phyloP scores from a whole-genome alignment of 2,888 invertebrate species.

The Callosobruchus maculatus region DNA sequence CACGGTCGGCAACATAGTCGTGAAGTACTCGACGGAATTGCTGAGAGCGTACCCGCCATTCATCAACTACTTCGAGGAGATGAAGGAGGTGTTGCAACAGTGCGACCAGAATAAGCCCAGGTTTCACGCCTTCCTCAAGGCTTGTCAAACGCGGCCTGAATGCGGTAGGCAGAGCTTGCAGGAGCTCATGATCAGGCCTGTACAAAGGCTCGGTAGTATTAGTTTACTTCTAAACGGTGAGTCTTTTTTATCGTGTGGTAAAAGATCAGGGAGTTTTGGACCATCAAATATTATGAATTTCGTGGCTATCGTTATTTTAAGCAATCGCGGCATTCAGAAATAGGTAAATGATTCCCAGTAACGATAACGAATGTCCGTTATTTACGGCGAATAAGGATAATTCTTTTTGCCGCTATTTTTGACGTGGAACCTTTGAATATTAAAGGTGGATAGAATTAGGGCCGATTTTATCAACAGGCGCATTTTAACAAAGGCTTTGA shows the following conservation, averaged over 20 bases:
- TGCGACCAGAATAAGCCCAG: conserved; percentile 91
- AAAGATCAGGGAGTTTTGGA: too few species aligned
- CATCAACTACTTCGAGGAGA: conserved; percentile 97
- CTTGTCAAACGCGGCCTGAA: conserved; percentile 89
- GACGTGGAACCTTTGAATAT: too few species aligned
- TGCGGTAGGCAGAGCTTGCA: conserved; percentile 94
- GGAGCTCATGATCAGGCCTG: conserved; percentile 95
- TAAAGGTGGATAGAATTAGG: too few species aligned
- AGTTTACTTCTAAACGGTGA: conserved; percentile 88
- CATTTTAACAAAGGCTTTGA: too few species aligned
- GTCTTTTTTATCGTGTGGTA: conserved; percentile 38
- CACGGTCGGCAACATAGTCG: conserved; percentile 71
- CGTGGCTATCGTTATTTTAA: too few species aligned
- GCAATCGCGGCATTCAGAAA: too few species aligned
- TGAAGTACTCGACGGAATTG: conserved; percentile 79
- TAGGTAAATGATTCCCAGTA: too few species aligned
- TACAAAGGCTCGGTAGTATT: conserved; percentile 95
- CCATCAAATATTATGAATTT: too few species aligned
- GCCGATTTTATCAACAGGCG: too few species aligned
- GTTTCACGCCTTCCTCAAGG: conserved; percentile 98
- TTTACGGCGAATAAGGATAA: too few species aligned
- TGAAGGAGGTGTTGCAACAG: conserved; percentile 86
- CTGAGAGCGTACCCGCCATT: conserved; percentile 96
- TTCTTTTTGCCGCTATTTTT: too few species aligned
- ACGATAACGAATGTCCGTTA: too few species aligned